phyloP scores from a whole-genome alignment of 2,113 vertebrate species.

The Centrocercus urophasianus region DNA sequence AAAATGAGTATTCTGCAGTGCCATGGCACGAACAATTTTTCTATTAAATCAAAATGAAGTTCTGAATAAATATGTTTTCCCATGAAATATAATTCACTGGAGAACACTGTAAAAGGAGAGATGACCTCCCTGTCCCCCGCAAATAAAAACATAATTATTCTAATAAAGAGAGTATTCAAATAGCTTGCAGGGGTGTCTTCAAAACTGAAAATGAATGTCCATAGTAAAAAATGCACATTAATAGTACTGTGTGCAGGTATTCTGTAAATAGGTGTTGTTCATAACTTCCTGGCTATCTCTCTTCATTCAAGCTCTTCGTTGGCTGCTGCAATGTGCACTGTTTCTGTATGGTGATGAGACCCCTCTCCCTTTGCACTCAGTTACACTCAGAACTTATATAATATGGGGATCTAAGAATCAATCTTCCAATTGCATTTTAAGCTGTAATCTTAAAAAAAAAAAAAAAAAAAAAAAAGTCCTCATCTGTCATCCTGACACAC shows the following conservation, averaged over 20 bases:
- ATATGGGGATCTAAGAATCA: slow-evolving; percentile 58
- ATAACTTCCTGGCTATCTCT: not conserved
- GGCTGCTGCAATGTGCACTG: not conserved
- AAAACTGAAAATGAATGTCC: not conserved
- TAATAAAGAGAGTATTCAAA: slow-evolving; percentile 39
- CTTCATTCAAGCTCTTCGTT: not conserved
- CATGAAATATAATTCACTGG: slow-evolving; percentile 40
- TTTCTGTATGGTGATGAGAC: slow-evolving; percentile 39
- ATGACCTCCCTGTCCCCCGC: not conserved
- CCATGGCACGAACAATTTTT: slow-evolving; percentile 70
- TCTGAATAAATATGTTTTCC: slow-evolving; percentile 69
- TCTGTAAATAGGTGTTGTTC: not conserved
- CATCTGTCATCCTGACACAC: slow-evolving; percentile 52
- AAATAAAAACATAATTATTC: slow-evolving; percentile 60
- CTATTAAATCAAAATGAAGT: slow-evolving; percentile 72
- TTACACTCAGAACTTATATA: slow-evolving; percentile 32
- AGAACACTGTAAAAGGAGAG: slow-evolving; percentile 45
- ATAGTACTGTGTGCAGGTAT: not conserved
- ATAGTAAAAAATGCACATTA: not conserved
- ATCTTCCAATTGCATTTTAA: slow-evolving; percentile 67
- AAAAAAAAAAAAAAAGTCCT: not conserved
- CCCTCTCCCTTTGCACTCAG: slow-evolving; percentile 42
- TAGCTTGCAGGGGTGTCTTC: not conserved
- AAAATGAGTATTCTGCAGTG: slow-evolving; percentile 67
- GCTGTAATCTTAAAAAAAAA: not conserved